Base-by-base conservation (phyloP, 1,140 invertebrate genomes). In the Drosophila ercepeae region DNA sequence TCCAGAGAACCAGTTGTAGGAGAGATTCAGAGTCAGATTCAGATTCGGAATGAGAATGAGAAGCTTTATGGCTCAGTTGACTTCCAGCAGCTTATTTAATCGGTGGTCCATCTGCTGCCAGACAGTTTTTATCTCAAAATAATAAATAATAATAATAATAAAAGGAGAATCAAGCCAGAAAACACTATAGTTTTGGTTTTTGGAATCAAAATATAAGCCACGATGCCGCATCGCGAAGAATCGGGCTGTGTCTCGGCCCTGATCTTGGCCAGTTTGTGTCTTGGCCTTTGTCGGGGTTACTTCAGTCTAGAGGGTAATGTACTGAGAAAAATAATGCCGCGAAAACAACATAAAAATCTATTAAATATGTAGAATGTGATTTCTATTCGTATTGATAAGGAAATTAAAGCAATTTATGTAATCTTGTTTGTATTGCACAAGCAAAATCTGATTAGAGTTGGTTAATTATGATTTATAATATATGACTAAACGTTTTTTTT, bases 231-330 rank as follows among this genome's bases (percentile, higher is more conserved):
- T 19, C 45, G 64, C 19, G 36, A 48, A 5, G 4, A 32, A 9
- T 7, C 19, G 14, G 25, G 19, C 36, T 23, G 50, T 7, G 25
- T 58, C 23, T 41, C 45, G 8, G 44, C 51, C 42, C 29, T 81
- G 36, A 45, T 72, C 51, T 58, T 58, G 39, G 9, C 58, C 7
- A 73, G 69, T 27, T 45, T 65, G 51, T 76, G 41, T 13, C 14
- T 72, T 32, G 57, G 60, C 46, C 23, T 50, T 18, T 32, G 45
- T 23, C 25, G 50, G n/a, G 76, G 54, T 21, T 84, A 84, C 41
- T 73, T 46, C 29, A 86, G 46, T 21, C 53, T 84, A 53, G 81
- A 84, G 59, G 68, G 79, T 84, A 55, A 27, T 19, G 13, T n/a
- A 16, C 18, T 42, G 16, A 9, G 2, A 42, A 14, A 32, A 32